Conservation (phyloP, 35 echinoderm and acorn worm species). For the Stichopus chloronotus region DNA sequence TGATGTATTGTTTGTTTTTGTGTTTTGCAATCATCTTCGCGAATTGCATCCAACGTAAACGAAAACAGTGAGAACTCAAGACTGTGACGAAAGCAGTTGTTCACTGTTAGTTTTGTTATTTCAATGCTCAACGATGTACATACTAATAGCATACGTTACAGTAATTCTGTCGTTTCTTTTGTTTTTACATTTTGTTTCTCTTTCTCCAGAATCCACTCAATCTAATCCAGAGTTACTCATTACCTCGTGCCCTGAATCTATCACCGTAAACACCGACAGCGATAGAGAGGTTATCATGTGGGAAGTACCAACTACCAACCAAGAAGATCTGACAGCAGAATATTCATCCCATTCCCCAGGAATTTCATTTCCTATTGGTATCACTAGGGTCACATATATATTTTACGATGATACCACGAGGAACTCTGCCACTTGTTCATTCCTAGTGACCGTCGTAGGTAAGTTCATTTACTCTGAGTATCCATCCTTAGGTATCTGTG, state of each 20-base stretch:
- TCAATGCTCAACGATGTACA: no score
- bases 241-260: background rate
- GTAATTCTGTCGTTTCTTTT: background rate
- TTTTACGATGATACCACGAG: background rate
- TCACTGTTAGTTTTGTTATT: no score
- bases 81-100: no score
- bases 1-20: no score
- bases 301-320: slow-evolving; percentile 29
- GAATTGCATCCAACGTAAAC: no score
- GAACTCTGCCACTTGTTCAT: slow-evolving; percentile 33
- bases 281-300: background rate
- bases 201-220: slow-evolving; percentile 41
- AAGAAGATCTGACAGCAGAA: slow-evolving; percentile 14
- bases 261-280: background rate
- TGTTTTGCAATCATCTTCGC: no score
- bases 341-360: slow-evolving; percentile 28
- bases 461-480: background rate
- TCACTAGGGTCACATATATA: slow-evolving; percentile 21
- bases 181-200: background rate
- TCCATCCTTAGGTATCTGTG: background rate
- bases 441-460: slow-evolving; percentile 9
- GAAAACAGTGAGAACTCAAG: no score
- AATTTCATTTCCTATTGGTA: background rate
- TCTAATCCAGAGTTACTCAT: slow-evolving; percentile 24
- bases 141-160: no score